Base-by-base conservation (phyloP, 2,113 vertebrate genomes). In the Pelvicachromis taeniatus region DNA sequence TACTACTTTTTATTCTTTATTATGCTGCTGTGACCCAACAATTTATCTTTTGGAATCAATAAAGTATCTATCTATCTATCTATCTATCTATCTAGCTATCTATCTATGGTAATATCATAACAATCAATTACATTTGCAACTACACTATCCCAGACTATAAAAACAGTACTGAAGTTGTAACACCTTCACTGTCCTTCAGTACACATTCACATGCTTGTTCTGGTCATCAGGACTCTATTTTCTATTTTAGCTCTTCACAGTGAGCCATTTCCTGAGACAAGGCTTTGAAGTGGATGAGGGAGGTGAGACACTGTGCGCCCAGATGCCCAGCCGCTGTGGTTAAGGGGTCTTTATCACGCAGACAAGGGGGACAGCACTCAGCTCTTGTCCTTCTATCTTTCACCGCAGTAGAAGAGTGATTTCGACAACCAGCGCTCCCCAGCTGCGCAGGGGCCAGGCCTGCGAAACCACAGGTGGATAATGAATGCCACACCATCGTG, bases 401-500 rank as follows among this genome's bases (percentile, higher is more conserved):
- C 85, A 82, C 59, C 9, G 33, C 11, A 23, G 77, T 68, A 26
- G 84, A 83, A 91, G 75, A 63, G 73, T 80, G 78, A 85, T 87
- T 83, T 88, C 90, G 89, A 92, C 89, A 91, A 75, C 50, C 78
- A 23, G 86, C 38, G 65, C 81, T 89, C 78, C 83, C 83, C 87
- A 86, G 91, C 94, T 88, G 88, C 75, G 89, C 78, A 3, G 77
- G 77, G 84, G 75, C 83, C 89, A 73, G 68, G 82, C 73, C 85
- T 2, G 80, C 81, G 55, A 90, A 93, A 88, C 87, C 86, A 82
- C 92, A 92, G 90, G 88, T 77, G 29, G 80, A 92, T 93, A 90
- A 92, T 90, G 91, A 93, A 94, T 90, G 90, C 86, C 91, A 89
- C 89, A 85, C 93, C 88, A 53, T 92, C 87, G 80, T 91, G 92